Evolutionary conservation across 2,113 vertebrate species (phyloP).

Genomic region (Otis tarda): DNA sequence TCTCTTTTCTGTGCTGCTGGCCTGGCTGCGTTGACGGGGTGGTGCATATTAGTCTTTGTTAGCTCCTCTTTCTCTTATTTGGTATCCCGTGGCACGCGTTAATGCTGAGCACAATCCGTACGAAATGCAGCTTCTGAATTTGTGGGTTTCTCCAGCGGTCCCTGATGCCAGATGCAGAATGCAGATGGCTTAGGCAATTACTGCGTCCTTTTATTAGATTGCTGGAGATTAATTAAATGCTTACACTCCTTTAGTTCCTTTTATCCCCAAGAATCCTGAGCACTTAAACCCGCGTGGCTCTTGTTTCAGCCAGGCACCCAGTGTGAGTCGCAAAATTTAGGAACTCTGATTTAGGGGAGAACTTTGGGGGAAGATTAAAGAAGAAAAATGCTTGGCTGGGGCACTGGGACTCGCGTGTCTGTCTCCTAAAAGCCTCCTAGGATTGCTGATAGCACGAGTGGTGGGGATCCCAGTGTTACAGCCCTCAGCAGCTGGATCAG

Average conservation of each 20-base stretch:
- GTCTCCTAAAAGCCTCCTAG: background rate
- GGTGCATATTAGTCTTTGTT: background rate
- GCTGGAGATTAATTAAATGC: slow-evolving; percentile 57
- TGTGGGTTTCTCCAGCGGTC: background rate
- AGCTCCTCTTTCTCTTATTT: background rate
- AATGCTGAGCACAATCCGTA: background rate
- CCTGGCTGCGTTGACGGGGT: background rate
- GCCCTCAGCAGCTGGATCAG: background rate
- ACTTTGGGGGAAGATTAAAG: background rate
- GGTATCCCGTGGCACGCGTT: background rate
- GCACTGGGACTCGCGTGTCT: fast-evolving
- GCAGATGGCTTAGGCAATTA: slow-evolving; percentile 47
- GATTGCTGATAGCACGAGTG: fast-evolving
- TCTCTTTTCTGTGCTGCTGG: background rate
- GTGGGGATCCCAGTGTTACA: fast-evolving
- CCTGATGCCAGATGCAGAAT: slow-evolving; percentile 14
- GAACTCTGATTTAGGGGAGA: background rate
- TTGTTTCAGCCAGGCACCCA: background rate
- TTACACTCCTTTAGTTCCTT: slow-evolving; percentile 37
- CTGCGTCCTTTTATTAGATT: slow-evolving; percentile 48
- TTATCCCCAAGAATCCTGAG: background rate
- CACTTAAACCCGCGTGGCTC: background rate
- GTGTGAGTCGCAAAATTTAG: fast-evolving
- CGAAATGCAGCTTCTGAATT: background rate
- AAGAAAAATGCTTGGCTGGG: background rate